Conservation (phyloP, 2,797 vertebrate genomes). For the Hoplostethus atlanticus region DNA sequence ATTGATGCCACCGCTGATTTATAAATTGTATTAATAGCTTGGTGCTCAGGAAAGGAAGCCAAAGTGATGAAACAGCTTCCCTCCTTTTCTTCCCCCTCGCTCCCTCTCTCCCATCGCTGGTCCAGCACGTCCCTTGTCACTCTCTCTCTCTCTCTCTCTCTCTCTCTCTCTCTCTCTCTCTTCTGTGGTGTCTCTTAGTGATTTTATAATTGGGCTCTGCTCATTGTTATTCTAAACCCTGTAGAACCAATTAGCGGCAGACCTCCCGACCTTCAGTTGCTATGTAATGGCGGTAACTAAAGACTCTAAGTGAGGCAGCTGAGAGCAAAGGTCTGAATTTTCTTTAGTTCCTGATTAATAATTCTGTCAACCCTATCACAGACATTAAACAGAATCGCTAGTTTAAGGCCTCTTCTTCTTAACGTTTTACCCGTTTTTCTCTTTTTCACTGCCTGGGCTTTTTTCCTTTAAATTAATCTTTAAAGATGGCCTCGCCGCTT, state of each 20-base stretch:
- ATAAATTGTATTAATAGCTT: constrained; percentile 87
- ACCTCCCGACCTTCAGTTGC: constrained; percentile 85
- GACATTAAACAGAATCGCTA: constrained; percentile 90
- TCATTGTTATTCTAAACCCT: constrained; percentile 86
- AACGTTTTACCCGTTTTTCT: constrained; percentile 29
- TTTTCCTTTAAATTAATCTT: constrained; percentile 88
- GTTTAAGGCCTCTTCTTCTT: constrained; percentile 74
- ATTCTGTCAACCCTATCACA: constrained; percentile 91
- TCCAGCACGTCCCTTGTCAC: constrained; percentile 61
- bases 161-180: neutral
- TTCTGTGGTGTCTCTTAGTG: constrained; percentile 70
- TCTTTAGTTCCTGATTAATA: constrained; percentile 92
- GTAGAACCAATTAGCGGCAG: constrained; percentile 89
- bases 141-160: constrained; percentile 33
- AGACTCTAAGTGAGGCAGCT: constrained; percentile 82
- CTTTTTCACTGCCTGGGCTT: constrained; percentile 32
- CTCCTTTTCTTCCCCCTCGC: constrained; percentile 48
- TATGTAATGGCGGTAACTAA: constrained; percentile 79
- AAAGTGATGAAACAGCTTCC: constrained; percentile 72
- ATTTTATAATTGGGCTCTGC: constrained; percentile 87
- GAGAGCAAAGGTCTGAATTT: constrained; percentile 87
- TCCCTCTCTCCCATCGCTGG: constrained; percentile 63
- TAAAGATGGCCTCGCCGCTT: constrained; percentile 90
- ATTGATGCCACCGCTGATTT: constrained; percentile 88
- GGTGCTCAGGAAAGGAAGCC: constrained; percentile 70